phyloP scores from a whole-genome alignment of 2,888 invertebrate genomes.

The Eurytoma californica region DNA sequence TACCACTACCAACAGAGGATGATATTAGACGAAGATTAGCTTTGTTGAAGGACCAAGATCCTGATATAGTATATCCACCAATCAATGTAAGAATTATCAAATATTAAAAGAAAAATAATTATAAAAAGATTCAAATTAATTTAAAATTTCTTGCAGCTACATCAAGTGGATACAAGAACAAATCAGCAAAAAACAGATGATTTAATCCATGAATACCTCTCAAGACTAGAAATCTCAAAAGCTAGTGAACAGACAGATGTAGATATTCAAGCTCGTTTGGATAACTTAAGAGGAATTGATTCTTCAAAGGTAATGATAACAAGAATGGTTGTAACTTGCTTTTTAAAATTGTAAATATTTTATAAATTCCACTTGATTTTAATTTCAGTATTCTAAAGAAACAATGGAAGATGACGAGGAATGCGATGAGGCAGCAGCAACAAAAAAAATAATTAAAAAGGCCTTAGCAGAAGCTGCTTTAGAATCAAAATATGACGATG shows the following conservation, averaged over 20 bases:
- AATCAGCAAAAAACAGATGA: slow-evolving; percentile 84
- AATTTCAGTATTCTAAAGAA: slow-evolving; percentile 33
- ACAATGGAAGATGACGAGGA: slow-evolving; percentile 65
- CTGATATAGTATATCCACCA: slow-evolving; percentile 59
- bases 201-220: slow-evolving; percentile 78
- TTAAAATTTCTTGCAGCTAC: slow-evolving; percentile 60
- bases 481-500: slow-evolving; percentile 71
- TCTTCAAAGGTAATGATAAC: slow-evolving; percentile 56
- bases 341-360: not conserved
- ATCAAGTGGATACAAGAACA: slow-evolving; percentile 78
- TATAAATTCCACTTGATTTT: not conserved
- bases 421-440: slow-evolving; percentile 73
- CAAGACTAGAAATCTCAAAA: slow-evolving; percentile 71
- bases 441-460: slow-evolving; percentile 68
- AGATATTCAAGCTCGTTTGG: slow-evolving; percentile 73
- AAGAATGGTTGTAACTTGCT: not conserved
- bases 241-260: slow-evolving; percentile 60
- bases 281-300: slow-evolving; percentile 76
- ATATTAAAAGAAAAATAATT: not conserved
- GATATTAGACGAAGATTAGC: slow-evolving; percentile 82
- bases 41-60: slow-evolving; percentile 80
- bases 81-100: slow-evolving; percentile 61
- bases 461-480: slow-evolving; percentile 76
- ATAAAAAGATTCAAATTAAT: slow-evolving; percentile 2
- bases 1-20: slow-evolving; percentile 78